These are phyloP conservation scores for Sminthurinus aureus DNA, from an alignment of 2,888 invertebrate species.

Conservation along the genomic window DNA sequence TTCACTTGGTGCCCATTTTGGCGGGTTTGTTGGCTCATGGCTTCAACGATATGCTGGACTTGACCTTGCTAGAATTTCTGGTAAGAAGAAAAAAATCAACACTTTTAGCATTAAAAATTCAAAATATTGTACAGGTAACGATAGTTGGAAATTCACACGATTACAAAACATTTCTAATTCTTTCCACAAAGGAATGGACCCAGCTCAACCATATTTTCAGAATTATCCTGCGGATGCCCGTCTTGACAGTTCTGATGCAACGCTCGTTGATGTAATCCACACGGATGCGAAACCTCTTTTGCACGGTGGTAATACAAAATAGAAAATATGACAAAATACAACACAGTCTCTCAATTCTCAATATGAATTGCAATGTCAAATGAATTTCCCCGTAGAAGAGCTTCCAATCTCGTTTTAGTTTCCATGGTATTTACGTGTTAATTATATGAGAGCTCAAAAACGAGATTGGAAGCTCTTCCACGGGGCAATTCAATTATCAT, in stretches of 20 bases:
- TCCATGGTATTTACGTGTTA: no score
- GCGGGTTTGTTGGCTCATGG: constrained; percentile 82
- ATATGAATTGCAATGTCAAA: no score
- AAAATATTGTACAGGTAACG: background rate
- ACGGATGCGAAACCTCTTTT: constrained; percentile 61
- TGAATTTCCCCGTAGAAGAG: no score
- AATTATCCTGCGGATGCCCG: constrained; percentile 61
- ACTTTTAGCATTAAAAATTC: background rate
- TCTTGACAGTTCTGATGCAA: constrained; percentile 61
- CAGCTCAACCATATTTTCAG: constrained; percentile 63
- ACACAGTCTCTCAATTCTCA: no score
- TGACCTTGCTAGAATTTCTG: constrained; percentile 80
- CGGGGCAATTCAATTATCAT: no score
- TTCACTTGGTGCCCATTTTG: constrained; percentile 74
- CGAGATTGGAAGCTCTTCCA: no score
- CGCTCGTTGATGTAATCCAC: constrained; percentile 62
- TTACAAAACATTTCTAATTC: background rate
- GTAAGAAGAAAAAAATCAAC: constrained; percentile 62
- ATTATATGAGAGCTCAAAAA: no score
- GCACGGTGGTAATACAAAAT: constrained; percentile 56
- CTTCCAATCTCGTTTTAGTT: no score
- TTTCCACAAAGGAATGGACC: constrained; percentile 61
- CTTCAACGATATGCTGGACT: constrained; percentile 72
- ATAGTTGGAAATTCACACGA: background rate
- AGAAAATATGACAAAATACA: no score